A percentile compares a stretch with the other conserved stretches of the same genome.
Conservation (phyloP, 2,113 vertebrate genomes). For the Syngnathoides biaculeatus region DNA sequence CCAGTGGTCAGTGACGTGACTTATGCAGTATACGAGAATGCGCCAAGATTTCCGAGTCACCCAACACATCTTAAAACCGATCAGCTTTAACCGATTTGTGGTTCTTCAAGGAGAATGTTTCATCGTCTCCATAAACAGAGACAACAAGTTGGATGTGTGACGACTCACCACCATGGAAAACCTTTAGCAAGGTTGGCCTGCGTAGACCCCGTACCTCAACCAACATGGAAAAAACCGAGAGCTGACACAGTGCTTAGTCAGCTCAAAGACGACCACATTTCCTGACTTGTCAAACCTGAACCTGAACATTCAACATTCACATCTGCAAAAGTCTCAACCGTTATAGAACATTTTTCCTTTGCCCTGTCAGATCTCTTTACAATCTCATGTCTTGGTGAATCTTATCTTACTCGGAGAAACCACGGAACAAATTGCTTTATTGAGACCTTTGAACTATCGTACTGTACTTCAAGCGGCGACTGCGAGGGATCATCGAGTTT, state of each 20-base stretch:
- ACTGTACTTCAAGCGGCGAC: slow-evolving; percentile 7
- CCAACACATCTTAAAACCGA: slow-evolving; percentile 14
- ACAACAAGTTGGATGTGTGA: slow-evolving; percentile 53
- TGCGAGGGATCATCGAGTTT: not conserved
- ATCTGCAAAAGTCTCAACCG: slow-evolving; percentile 52
- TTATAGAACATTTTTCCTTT: slow-evolving; percentile 18
- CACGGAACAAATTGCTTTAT: slow-evolving; percentile 1
- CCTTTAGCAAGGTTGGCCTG: slow-evolving; percentile 56
- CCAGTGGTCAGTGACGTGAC: slow-evolving; percentile 25
- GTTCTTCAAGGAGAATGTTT: slow-evolving; percentile 32
- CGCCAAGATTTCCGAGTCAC: slow-evolving; percentile 8
- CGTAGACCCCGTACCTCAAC: slow-evolving; percentile 48
- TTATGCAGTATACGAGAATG: not conserved
- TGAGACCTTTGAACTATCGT: slow-evolving; percentile 3
- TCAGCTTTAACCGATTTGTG: not conserved
- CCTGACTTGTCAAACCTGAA: slow-evolving; percentile 57
- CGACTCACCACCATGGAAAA: slow-evolving; percentile 67
- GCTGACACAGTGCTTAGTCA: slow-evolving; percentile 61
- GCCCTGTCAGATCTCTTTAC: slow-evolving; percentile 7
- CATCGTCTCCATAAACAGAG: slow-evolving; percentile 66
- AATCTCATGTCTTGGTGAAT: slow-evolving; percentile 17
- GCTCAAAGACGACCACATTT: slow-evolving; percentile 61
- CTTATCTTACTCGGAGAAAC: slow-evolving; percentile 5
- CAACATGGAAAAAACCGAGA: slow-evolving; percentile 67
- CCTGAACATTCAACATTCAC: slow-evolving; percentile 55